Base-by-base conservation (phyloP, 37 sponge, comb jelly and placozoan species). In the Crambe crambe region DNA sequence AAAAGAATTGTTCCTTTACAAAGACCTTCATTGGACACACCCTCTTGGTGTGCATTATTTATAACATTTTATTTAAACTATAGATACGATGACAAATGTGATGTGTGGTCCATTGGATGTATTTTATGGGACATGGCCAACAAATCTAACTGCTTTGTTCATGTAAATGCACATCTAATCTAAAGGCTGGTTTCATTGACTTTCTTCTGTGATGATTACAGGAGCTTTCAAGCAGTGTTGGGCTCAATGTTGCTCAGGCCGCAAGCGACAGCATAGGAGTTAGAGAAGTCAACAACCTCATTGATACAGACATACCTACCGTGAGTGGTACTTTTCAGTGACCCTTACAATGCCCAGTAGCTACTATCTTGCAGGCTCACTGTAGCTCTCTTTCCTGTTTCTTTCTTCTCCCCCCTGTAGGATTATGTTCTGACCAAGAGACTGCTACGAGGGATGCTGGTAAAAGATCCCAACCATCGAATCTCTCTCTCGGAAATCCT, bases 61-160 rank as follows among this genome's bases (percentile, higher is more conserved):
- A 6, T 51, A 8, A 21, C 63, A 61, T 47, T 47, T 47, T 47
- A 15, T 47, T 47, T 20, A 62, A 18, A 62, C 20, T 78, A 29
- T 47, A 95, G 95, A 36, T 95, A 95, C 78, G 89, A 91, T 76
- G 47, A 36, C 58, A 88, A 86, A 40, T 95, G 92, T 85, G 97
- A 96, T 58, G 91, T 96, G 51, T 96, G 97, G 97, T 96, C 97
- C 12, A 82, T 96, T 31, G 97, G 97, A 0, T 96, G 97, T 54
- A 79, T 96, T 0, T 74, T 96, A 58, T 89, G 90, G 85, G 97
- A 96, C 70, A 96, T 96, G 97, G 80, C 92, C 35, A 86, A 87
- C 30, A 63, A 41, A 20, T 40, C 57, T 0, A 75, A 84, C 57
- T 63, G 44, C 26, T 83, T 83, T 82, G 64, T 95, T 32, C 78